Evolutionary conservation across 2,888 invertebrate species (phyloP), one percentile per base, ranked within the genome.

Genomic region (Mechanitis mazaeus): DNA sequence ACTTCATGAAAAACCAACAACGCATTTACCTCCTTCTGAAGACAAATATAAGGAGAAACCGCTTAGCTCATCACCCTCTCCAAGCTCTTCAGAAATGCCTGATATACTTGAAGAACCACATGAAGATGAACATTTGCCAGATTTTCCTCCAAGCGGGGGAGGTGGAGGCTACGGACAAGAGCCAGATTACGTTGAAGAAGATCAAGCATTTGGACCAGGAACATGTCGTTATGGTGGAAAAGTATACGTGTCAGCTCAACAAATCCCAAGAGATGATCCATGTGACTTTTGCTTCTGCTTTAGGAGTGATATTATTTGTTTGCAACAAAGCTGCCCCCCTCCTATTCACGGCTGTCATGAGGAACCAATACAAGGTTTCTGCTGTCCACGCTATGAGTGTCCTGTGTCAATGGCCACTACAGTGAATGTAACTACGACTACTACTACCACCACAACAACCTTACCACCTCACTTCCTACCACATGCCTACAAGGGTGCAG

Each of bases 221-320:
- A 97, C 97, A 57, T 97, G 97, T 76, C 92, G 97, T 73, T 97
- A 97, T 74, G 96, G 96, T 63, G 97, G 97, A 73, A 96, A 96
- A 87, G 94, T 97, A 56, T 97, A 96, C 82, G 96, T 97, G 53
- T 97, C 97, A 2, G 97, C 97, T 1, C 97, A 97, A 86, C 97
- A 98, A 88, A 97, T 98, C 75, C 97, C 97, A 50, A 92, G 97
- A 72, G 96, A 97, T 73, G 97, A 98, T 89, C 97, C 97, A 33
- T 98, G 97, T 81, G 97, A 97, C 80, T 98, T 97, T 91, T 98
- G 97, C 86, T 97, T 98, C 94, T 98, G 97, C 91, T 98, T 97
- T 92, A 93, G 97, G 83, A 96, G 97, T 81, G 97, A 97, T 79
- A 97, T 98, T 74, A 97, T 98, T 76, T 98, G 97, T 75, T 91